Evolutionary conservation across 1,140 invertebrate genomes (phyloP).

Genomic region (Dendroctonus ponderosae): DNA sequence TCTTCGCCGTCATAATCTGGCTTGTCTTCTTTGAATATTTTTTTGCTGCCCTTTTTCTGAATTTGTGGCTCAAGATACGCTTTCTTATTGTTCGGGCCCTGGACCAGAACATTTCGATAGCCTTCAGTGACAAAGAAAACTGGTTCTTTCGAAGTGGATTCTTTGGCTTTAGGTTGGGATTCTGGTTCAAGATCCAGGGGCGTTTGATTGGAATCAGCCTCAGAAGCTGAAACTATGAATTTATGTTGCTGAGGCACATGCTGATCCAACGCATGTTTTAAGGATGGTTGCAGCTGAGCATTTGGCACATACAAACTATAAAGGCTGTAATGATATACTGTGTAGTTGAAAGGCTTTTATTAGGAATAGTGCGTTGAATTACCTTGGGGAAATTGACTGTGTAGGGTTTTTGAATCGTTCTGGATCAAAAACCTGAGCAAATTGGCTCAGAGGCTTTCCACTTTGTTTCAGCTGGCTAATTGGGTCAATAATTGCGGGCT

Average conservation of each 20-base stretch:
- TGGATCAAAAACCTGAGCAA: too few relatives aligned
- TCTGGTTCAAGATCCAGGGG: not conserved
- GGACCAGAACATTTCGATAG: slow-evolving; percentile 18
- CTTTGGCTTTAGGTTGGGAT: too few relatives aligned
- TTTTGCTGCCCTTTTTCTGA: slow-evolving; percentile 8
- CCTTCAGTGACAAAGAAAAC: slow-evolving; percentile 19
- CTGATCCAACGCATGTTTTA: not conserved
- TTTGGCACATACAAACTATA: too few relatives aligned
- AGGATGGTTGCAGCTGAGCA: too few relatives aligned
- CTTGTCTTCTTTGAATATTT: slow-evolving; percentile 6
- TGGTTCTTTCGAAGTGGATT: slow-evolving; percentile 3
- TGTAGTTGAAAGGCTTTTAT: too few relatives aligned
- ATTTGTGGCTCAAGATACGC: slow-evolving; percentile 7
- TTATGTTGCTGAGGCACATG: slow-evolving; percentile 3
- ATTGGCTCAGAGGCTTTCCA: too few relatives aligned
- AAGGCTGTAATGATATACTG: too few relatives aligned
- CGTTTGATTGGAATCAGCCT: slow-evolving; percentile 4
- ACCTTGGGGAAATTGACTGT: too few relatives aligned
- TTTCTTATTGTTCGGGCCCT: slow-evolving; percentile 16
- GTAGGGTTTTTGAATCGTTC: too few relatives aligned
- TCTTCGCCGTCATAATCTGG: not conserved
- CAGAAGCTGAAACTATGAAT: slow-evolving; percentile 18
- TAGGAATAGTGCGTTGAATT: too few relatives aligned
- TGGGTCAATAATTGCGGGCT: not conserved
- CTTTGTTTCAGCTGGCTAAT: too few relatives aligned